Evolutionary conservation across 2,888 invertebrate species (phyloP).

Genomic region (Cataglyphis livida): DNA sequence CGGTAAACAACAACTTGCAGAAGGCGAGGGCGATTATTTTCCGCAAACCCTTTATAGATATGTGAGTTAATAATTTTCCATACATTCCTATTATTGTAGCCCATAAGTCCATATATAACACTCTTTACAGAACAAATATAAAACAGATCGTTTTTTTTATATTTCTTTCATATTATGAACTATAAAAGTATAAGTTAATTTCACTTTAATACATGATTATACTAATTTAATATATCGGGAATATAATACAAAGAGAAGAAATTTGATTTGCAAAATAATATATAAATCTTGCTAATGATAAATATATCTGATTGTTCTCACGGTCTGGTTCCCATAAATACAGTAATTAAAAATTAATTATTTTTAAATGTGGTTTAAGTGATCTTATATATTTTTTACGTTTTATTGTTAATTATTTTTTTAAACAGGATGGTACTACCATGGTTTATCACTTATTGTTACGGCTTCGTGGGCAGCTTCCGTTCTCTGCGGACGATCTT

Average conservation of each 20-base stretch:
- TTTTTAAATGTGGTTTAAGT: conserved; percentile 1
- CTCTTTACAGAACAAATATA: conserved; percentile 9
- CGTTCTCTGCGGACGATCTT: conserved; percentile 57
- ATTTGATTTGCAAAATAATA: neutral
- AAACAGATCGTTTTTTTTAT: conserved; percentile 15
- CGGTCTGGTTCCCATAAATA: neutral
- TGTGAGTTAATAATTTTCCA: conserved; percentile 11
- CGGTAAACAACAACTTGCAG: neutral
- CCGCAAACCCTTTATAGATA: conserved; percentile 14
- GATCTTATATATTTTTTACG: neutral
- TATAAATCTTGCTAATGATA: neutral
- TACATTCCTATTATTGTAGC: conserved; percentile 34
- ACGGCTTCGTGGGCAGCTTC: conserved; percentile 64
- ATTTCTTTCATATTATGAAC: neutral
- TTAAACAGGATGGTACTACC: conserved; percentile 45
- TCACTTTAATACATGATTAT: neutral
- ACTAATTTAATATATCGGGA: neutral
- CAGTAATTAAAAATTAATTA: neutral
- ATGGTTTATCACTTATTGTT: conserved; percentile 16
- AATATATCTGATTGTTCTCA: neutral
- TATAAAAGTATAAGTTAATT: conserved; percentile 25
- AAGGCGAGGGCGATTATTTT: conserved; percentile 21
- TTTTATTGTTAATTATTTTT: neutral
- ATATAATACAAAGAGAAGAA: neutral
- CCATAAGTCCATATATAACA: neutral